Base-by-base conservation (phyloP, 2,113 vertebrate species). In the Coreoperca whiteheadi region DNA sequence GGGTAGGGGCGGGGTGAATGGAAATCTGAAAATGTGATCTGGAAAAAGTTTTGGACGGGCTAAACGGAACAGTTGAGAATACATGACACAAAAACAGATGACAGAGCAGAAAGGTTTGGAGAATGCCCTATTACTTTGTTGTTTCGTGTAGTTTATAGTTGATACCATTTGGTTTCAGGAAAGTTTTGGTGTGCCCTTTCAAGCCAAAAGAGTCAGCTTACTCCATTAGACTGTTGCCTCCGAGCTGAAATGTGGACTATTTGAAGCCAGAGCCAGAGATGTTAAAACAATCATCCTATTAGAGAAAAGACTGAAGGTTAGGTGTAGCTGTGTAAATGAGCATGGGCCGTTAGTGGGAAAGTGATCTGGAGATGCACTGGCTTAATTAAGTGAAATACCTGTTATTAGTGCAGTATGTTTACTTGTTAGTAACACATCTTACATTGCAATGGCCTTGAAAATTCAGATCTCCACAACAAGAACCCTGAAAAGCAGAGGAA, bases 21-120 rank as follows among this genome's bases (percentile, higher is more conserved):
- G 86, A 87, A 88, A 86, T 85, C 65, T 85, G 57, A 78, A 72
- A 89, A 87, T 79, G 60, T 43, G 64, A 86, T 88, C 79, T 87
- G 86, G 87, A 84, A 86, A 89, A 84, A 34, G 9, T 43, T 70
- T 85, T 88, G 85, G 82, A 77, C 2, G 0, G 6, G 39, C 32
- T 34, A 9, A 72, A 82, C 2, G 79, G 88, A 92, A 92, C 66
- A 71, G 69, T 83, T 88, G 87, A 86, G 68, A 78, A 81, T 63
- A 59, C 14, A 72, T 6, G 53, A 70, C 78, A 83, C 48, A 61
- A 83, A 89, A 89, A 86, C 85, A 87, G 73, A 89, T 84, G 90
- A 88, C 71, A 25, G 41, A 59, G 80, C 77, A 80, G 60, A 83
- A 79, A 61, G 64, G 59, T 65, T 82, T 71, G 67, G 21, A 46